phyloP scores from a whole-genome alignment of 2,113 vertebrate species.

The Gobio gobio region DNA sequence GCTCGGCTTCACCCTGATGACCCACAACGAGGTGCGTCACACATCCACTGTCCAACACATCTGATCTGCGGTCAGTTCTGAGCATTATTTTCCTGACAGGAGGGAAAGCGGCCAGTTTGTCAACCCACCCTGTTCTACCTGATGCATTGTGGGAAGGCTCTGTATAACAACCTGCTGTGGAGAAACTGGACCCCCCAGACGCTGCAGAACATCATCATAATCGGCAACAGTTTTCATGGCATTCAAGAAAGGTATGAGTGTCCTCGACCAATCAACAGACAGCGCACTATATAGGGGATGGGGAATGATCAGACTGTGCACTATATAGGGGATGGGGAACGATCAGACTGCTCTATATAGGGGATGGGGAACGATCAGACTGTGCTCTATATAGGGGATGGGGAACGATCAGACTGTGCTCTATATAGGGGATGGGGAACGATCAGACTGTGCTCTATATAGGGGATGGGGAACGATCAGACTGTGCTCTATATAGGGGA shows the following conservation, averaged over 20 bases:
- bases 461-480: no score
- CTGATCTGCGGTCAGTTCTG: background rate
- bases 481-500: no score
- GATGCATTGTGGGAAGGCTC: conserved; percentile 92
- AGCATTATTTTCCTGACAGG: conserved; percentile 72
- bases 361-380: no score
- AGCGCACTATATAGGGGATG: no score
- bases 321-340: no score
- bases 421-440: no score
- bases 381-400: no score
- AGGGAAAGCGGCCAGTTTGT: conserved; percentile 79
- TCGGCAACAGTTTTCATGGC: conserved; percentile 91
- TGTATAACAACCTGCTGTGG: conserved; percentile 98
- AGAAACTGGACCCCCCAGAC: conserved; percentile 83
- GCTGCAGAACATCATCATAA: conserved; percentile 78
- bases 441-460: no score
- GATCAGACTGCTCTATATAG: no score
- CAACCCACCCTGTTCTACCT: conserved; percentile 88
- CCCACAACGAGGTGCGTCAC: conserved; percentile 85
- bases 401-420: no score
- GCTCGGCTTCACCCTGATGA: conserved; percentile 81
- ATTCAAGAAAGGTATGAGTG: conserved; percentile 83
- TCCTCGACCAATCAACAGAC: background rate
- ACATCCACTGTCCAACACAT: background rate
- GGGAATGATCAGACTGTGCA: no score